These are phyloP conservation scores for Pachymerium ferrugineum DNA, from an alignment of 2,888 invertebrate species.

Conservation along the genomic window DNA sequence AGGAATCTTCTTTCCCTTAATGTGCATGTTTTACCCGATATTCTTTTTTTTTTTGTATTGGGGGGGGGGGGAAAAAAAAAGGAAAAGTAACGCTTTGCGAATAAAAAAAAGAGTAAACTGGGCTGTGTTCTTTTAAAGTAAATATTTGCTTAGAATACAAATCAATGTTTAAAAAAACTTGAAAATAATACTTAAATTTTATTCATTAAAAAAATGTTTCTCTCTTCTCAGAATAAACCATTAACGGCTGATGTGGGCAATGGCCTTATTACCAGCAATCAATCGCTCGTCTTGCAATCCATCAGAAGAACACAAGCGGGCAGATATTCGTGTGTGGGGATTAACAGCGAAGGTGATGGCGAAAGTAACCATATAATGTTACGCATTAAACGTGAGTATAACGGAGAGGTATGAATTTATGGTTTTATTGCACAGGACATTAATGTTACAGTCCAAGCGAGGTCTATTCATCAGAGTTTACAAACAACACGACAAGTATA, in stretches of 20 bases:
- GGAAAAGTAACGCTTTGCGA: not conserved
- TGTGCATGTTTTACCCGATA: constrained; percentile 4
- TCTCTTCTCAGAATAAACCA: constrained; percentile 5
- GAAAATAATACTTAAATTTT: too few relatives aligned
- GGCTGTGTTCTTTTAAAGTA: not conserved
- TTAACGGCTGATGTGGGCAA: constrained; percentile 4
- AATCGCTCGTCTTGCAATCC: constrained; percentile 12
- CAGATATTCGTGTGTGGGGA: constrained; percentile 20
- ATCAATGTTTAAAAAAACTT: too few relatives aligned
- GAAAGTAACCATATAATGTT: constrained; percentile 16
- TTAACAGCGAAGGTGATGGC: constrained; percentile 25
- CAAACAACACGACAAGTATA: constrained; percentile 6
- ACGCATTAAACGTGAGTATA: constrained; percentile 24
- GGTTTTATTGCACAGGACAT: not conserved
- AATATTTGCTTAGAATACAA: constrained; percentile 15
- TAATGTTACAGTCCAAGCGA: not conserved
- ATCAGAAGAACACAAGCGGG: not conserved
- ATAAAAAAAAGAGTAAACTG: constrained; percentile 23
- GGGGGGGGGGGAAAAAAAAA: not conserved
- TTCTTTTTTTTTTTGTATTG: constrained; percentile 15
- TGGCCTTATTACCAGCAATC: constrained; percentile 27
- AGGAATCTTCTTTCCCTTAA: not conserved
- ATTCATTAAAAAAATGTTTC: not conserved
- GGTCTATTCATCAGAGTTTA: not conserved
- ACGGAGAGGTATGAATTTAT: not conserved